Evolutionary conservation across 2,113 vertebrate genomes (phyloP), one percentile per base, ranked within the genome.

Genomic region (Rhegmatorhina hoffmannsi): DNA sequence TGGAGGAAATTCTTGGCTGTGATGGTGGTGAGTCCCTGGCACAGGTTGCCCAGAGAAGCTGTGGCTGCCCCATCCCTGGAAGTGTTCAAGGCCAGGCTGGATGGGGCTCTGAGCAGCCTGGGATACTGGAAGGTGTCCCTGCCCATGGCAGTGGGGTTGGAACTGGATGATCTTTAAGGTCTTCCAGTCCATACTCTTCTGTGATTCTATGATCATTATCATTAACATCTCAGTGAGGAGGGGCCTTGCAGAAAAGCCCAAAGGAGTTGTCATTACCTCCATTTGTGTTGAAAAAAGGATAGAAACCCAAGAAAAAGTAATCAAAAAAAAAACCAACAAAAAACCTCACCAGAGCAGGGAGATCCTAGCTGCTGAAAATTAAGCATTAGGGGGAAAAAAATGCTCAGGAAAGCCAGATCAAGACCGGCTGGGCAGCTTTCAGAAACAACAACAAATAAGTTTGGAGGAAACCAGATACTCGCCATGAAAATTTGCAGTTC

Each of bases 381-480:
- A 73, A 68, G 6, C 10, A 1, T 76, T 82, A 46, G 36, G 17
- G 50, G 34, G 0, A 1, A 67, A 85, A 76, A 91, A 90, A 38
- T 12, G 40, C 46, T 87, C 2, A 1, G 0, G 1, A 87, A 89
- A 91, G 44, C 40, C 90, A 90, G 84, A 78, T 72, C 69, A 90
- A 84, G 92, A 81, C 66, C 0, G 3, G 86, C 77, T 6, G 0
- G 56, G 34, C 74, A 89, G 87, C 89, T 83, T 96, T 92, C 40
- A 89, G 89, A 85, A 94, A 92, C 58, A 79, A 81, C 70, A 94
- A 78, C 60, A 95, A 87, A 31, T 84, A 91, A 67, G 58, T 66
- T 89, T 76, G 50, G 87, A 87, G 74, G 93, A 89, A 95, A 95
- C 70, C 91, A 87, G 91, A 94, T 89, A 95, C 89, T 87, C 6